Base-by-base conservation (phyloP, 2,888 invertebrate genomes). In the Agrochola lychnidis region DNA sequence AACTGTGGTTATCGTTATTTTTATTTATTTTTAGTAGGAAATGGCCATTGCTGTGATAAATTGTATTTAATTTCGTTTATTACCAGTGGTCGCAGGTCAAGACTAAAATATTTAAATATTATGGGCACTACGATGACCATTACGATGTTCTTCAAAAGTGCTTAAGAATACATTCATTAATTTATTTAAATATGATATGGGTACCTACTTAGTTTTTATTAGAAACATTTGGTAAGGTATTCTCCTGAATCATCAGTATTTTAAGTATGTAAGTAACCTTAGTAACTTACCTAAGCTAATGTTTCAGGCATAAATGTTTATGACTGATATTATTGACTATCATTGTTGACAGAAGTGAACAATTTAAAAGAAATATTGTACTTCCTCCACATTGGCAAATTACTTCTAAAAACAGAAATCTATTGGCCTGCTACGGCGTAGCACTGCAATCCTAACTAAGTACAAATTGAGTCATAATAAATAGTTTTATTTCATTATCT, bases 11-110 rank as follows among this genome's bases (percentile, higher is more conserved):
- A 53, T 73, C 61, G 19, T 48, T 73, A 63, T 73, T 82, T 73
- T 57, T 70, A 61, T 70, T 62, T 72, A 45, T 73, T 78, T 76
- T 72, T 62, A 57, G 56, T 56, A 80, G 80, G 82, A 80, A 83
- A 67, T 82, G 56, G 4, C 22, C 9, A 19, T 69, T 59, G 66
- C 19, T 61, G 59, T 75, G 30, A 72, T 62, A 59, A 76, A 73
- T 59, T 48, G 48, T n/a, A 62, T 22, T 61, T 56, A 19, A 69
- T 80, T 76, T 81, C 48, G 25, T 75, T 83, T 83, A 79, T 74
- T 74, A 57, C 66, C 22, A n/a, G 57, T 56, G 36, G 19, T 48
- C 70, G 14, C 42, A 74, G 67, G 74, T 83, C 59, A 82, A 71
- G 36, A 48, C 19, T 48, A 30, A 81, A 76, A 78, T 78, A 81